Base-by-base conservation (phyloP, 2,888 invertebrate species). In the Aspidiotus destructor region DNA sequence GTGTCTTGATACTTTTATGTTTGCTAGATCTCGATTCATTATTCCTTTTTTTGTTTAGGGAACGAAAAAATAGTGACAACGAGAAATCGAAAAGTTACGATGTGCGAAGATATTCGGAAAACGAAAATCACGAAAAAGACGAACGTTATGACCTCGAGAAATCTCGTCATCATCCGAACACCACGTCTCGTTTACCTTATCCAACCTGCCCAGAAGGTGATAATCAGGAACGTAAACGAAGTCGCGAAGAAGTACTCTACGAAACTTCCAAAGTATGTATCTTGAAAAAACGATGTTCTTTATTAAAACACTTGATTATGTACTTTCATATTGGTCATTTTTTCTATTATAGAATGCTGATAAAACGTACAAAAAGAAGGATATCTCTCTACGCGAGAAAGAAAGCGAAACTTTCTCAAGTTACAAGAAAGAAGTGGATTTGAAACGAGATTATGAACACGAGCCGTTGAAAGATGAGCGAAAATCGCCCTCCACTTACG, bases 41-140 rank as follows among this genome's bases (percentile, higher is more conserved):
- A 28, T 28, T 28, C 2, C 28, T 1, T 28, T 28, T 28, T 28
- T 28, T 28, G 1, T 64, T n/a, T 41, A 65, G 65, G 7, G 65
- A 65, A 58, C 28, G 65, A 7, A 65, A 65, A 10, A 65, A 65
- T 13, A 65, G 65, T 57, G 65, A 65, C 44, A 65, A 57, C n/a
- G 65, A 65, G 8, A 65, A 65, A 48, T 48, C 55, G 17, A 65
- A 57, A 28, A 41, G 48, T 41, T 68, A 60, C 41, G 53, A 28
- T 1, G 40, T 17, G 48, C 60, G 41, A 11, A 41, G 68, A 9
- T 68, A 68, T 41, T 68, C 60, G 40, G 60, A 60, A 60, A 68
- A 17, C 41, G 60, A 60, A 52, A 52, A 42, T 8, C 41, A 53
- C 52, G 61, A 61, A 41, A 68, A 68, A 41, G 41, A 53, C 17